Percentiles rank a stretch among this genome's conserved stretches.
phyloP scores from a whole-genome alignment of 2,888 invertebrate species.

The Theodoxus fluviatilis region DNA sequence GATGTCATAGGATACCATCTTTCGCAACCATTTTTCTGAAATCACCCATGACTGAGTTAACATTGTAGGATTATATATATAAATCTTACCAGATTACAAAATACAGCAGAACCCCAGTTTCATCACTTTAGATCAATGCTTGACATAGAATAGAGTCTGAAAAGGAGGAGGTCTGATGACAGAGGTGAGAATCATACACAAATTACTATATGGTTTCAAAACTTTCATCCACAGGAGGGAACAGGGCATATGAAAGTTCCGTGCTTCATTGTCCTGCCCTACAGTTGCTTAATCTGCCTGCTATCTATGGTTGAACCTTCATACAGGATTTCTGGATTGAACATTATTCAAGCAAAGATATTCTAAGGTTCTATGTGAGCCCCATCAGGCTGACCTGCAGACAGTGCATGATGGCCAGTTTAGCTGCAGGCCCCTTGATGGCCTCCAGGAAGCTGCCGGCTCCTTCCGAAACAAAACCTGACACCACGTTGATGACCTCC shows the following conservation, averaged over 20 bases:
- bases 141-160: no score
- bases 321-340: not conserved
- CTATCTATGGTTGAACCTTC: not conserved
- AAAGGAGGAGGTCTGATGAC: no score
- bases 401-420: conserved; percentile 75
- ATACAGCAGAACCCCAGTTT: no score
- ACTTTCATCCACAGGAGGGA: not conserved
- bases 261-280: not conserved
- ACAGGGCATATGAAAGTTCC: not conserved
- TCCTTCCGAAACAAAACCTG: conserved; percentile 64
- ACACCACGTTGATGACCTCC: conserved; percentile 80
- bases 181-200: no score
- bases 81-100: no score
- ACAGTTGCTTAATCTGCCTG: not conserved
- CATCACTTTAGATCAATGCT: no score
- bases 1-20: no score
- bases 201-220: not conserved
- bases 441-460: conserved; percentile 48
- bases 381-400: conserved; percentile 72
- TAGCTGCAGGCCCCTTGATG: conserved; percentile 73
- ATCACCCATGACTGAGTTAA: no score
- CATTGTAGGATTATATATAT: no score
- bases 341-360: not conserved
- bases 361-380: not conserved
- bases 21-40: no score